Percentiles rank a stretch among this genome's conserved stretches.
Evolutionary conservation across 1,140 invertebrate genomes (phyloP).

Genomic region (Meloidogyne exigua): DNA sequence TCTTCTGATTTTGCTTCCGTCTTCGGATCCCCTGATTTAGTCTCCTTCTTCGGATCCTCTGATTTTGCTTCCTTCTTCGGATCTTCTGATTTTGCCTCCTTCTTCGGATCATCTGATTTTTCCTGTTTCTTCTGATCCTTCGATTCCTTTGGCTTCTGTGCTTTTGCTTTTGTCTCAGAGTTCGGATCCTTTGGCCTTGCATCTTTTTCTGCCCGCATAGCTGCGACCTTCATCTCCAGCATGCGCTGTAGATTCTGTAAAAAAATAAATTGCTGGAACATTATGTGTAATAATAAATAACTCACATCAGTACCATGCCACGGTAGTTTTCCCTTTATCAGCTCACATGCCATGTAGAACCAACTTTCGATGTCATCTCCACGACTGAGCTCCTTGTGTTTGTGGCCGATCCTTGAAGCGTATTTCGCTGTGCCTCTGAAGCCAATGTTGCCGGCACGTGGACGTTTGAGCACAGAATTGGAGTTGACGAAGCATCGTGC

Average conservation of each 20-base stretch:
- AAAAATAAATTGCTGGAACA: neutral
- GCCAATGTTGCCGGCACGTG: neutral
- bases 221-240: neutral
- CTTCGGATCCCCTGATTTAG: neutral
- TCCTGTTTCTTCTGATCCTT: neutral
- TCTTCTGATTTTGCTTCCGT: neutral
- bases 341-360: slow-evolving; percentile 3
- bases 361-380: slow-evolving; percentile 2
- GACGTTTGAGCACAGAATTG: neutral
- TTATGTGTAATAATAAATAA: neutral
- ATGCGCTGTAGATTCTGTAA: neutral
- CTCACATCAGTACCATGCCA: neutral
- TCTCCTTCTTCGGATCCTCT: neutral
- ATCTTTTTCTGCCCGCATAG: neutral
- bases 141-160: neutral
- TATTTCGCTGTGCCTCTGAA: slow-evolving; percentile 17
- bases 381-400: neutral
- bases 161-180: neutral
- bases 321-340: neutral
- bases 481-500: neutral
- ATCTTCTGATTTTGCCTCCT: neutral
- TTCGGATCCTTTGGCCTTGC: neutral
- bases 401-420: slow-evolving; percentile 1
- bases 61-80: neutral
- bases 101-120: neutral